phyloP scores from a whole-genome alignment of 2,888 invertebrate genomes.

The Oithona nana region DNA sequence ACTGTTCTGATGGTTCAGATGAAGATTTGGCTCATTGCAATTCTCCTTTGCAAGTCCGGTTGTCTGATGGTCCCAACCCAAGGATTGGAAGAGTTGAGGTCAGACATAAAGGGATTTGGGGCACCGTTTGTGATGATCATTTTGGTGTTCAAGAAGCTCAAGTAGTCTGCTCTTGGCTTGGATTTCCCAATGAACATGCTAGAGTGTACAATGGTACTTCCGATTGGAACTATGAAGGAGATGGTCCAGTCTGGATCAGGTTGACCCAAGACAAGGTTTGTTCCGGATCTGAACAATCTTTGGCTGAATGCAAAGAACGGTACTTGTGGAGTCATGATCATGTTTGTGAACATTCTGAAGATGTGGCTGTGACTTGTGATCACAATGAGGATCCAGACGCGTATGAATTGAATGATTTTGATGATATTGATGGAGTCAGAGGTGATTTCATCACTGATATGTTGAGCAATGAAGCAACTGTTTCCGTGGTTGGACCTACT shows the following conservation, averaged over 20 bases:
- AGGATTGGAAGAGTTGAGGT: slow-evolving; percentile 49
- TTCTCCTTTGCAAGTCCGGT: slow-evolving; percentile 35
- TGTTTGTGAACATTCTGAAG: background rate
- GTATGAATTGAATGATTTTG: background rate
- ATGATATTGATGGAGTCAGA: background rate
- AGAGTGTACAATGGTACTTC: background rate
- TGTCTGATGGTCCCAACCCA: slow-evolving; percentile 33
- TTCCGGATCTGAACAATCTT: slow-evolving; percentile 3
- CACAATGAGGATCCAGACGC: background rate
- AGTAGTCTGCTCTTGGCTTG: background rate
- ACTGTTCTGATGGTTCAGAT: slow-evolving; percentile 12
- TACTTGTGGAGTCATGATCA: slow-evolving; percentile 7
- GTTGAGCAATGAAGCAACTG: background rate
- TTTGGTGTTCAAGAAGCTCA: slow-evolving; percentile 40
- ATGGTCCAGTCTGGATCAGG: slow-evolving; percentile 10
- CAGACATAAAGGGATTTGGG: slow-evolving; percentile 46
- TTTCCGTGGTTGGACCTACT: background rate
- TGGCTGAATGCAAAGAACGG: background rate
- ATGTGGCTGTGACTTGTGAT: slow-evolving; percentile 5
- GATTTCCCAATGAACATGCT: background rate
- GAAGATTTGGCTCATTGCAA: background rate
- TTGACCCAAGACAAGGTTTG: background rate
- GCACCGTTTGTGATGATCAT: slow-evolving; percentile 60
- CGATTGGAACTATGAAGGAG: background rate
- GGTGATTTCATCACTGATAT: background rate